Evolutionary conservation across 2,113 vertebrate species (phyloP).

Genomic region (Puma concolor): DNA sequence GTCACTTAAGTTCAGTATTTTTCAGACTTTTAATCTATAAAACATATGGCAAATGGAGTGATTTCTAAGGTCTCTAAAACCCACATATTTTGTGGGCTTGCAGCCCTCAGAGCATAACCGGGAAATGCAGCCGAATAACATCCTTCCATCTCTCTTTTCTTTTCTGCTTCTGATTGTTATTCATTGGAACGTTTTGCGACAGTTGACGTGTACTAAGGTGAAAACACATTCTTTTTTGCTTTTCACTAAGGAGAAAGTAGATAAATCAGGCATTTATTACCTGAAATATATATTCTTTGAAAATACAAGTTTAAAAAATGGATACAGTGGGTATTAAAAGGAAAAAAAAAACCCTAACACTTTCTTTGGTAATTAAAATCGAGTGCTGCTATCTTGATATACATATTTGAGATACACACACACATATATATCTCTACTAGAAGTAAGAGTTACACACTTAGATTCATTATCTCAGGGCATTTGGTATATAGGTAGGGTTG

Average conservation of each 20-base stretch:
- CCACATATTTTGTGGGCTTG: not conserved
- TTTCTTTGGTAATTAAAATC: conserved; percentile 49
- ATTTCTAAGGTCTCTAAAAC: not conserved
- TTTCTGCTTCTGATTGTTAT: not conserved
- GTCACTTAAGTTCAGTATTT: not conserved
- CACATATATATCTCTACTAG: conserved; percentile 8
- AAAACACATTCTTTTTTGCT: not conserved
- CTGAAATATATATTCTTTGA: conserved; percentile 9
- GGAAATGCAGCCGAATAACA: not conserved
- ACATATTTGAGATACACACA: not conserved
- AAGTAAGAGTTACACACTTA: not conserved
- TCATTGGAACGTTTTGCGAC: not conserved
- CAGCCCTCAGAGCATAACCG: not conserved
- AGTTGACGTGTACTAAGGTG: not conserved
- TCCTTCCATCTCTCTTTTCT: not conserved
- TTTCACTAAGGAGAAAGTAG: not conserved
- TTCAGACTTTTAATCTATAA: not conserved
- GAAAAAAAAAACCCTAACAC: not conserved
- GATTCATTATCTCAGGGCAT: conserved; percentile 33
- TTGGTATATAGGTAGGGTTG: not conserved
- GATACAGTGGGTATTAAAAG: not conserved
- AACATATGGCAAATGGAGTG: not conserved
- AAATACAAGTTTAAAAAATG: not conserved
- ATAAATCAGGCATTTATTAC: not conserved
- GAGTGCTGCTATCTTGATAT: conserved; percentile 33